Conservation (phyloP, 2,113 vertebrate genomes). For the Cephalopholis sonnerati region DNA sequence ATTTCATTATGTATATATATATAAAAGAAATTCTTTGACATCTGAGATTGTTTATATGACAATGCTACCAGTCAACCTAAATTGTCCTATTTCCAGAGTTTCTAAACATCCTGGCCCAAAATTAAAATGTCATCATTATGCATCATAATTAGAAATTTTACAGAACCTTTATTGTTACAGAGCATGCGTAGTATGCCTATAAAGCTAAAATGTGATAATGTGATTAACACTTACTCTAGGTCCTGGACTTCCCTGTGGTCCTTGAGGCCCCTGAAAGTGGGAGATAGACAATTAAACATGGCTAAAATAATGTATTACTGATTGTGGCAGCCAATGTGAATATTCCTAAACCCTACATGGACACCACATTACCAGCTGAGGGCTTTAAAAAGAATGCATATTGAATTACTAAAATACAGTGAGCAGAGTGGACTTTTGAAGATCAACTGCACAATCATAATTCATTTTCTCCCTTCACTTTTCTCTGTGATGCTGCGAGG, state of each 20-base stretch:
- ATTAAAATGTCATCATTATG: not conserved
- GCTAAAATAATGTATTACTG: not conserved
- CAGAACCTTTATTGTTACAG: not conserved
- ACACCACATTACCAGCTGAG: not conserved
- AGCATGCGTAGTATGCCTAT: not conserved
- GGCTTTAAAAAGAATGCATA: not conserved
- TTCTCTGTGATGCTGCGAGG: not conserved
- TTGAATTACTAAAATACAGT: not conserved
- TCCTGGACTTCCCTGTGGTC: slow-evolving; percentile 90
- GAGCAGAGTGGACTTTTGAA: not conserved
- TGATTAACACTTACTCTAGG: slow-evolving; percentile 88
- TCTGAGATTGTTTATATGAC: not conserved
- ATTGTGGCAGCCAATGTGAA: not conserved
- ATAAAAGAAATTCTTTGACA: not conserved
- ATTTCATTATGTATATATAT: not conserved
- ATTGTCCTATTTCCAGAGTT: not conserved
- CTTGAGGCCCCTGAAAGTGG: slow-evolving; percentile 91
- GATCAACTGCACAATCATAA: not conserved
- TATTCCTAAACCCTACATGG: not conserved
- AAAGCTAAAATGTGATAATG: not conserved
- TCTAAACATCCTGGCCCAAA: not conserved
- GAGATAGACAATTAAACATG: slow-evolving; percentile 24
- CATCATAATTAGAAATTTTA: not conserved
- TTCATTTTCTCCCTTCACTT: not conserved
- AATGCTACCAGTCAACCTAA: not conserved